Base-by-base conservation (phyloP, 2,113 vertebrate species). In the Probosciger aterrimus region DNA sequence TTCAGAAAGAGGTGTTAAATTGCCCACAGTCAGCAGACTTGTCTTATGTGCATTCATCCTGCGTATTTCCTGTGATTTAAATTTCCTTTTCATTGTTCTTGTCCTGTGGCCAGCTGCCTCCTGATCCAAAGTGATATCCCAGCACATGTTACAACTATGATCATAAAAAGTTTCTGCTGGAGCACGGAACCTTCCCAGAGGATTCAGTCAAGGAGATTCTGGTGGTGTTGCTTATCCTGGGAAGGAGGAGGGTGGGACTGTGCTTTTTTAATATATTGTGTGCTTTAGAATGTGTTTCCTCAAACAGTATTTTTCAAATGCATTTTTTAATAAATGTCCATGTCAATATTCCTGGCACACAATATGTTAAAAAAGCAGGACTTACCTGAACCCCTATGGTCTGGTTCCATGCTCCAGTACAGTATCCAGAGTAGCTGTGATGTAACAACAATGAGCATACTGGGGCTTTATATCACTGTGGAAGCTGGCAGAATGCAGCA, bases 351-450 rank as follows among this genome's bases (percentile, higher is more conserved):
- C 74, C 92, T 86, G 80, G 88, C 94, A 97, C 82, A 97, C 90
- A 96, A 97, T 90, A 96, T 96, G 59, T 94, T 97, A 97, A 95
- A 97, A 97, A 95, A 91, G 86, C 94, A 70, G 81, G 44, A 97
- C 97, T 96, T 97, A 97, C 97, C 97, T 97, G 97, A 96, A 95
- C 91, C 97, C 95, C 96, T 98, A 76, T 94, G 95, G 96, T 94
- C 96, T 97, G 96, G 97, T 97, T 98, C 97, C 97, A 96, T 97
- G 92, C 96, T 96, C 97, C 97, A 96, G 90, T 64, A 96, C 52
- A 95, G 88, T 41, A 92, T 78, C 88, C 92, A 92, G 55, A 96
- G 95, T 65, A 98, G 95, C 91, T 96, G 75, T 97, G 96, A 91
- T 50, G 37, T 95, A 97, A 98, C 88, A 96, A 96, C 91, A 95